These are phyloP conservation scores for Peromyscus nudipes DNA, from an alignment of 2,797 vertebrate genomes.

Conservation along the genomic window DNA sequence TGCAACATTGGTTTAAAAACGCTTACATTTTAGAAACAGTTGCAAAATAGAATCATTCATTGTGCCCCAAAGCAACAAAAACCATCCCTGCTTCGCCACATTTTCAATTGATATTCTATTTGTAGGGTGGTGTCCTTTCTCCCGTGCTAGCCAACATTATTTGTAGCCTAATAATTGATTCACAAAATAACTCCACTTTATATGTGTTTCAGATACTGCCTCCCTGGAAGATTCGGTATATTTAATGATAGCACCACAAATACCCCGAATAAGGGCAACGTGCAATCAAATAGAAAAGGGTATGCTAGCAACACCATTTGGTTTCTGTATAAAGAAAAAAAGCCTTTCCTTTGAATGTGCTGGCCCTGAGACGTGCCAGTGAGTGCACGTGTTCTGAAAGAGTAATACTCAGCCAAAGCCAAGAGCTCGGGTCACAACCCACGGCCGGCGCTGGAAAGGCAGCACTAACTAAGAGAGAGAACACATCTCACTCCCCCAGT, in stretches of 20 bases:
- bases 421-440: slow-evolving; percentile 22
- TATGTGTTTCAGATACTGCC: slow-evolving; percentile 67
- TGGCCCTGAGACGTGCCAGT: not conserved
- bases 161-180: slow-evolving; percentile 66
- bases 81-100: not conserved
- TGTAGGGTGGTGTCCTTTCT: slow-evolving; percentile 53
- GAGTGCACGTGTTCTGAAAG: not conserved
- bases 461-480: not conserved
- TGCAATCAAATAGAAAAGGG: slow-evolving; percentile 64
- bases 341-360: not conserved
- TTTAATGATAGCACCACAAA: slow-evolving; percentile 51
- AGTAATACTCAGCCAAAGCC: not conserved
- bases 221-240: slow-evolving; percentile 47
- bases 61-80: slow-evolving; percentile 34
- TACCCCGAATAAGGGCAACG: slow-evolving; percentile 52
- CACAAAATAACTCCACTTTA: slow-evolving; percentile 45
- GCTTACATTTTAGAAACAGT: slow-evolving; percentile 72
- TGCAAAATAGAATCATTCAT: slow-evolving; percentile 67
- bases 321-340: not conserved
- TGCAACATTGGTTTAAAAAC: slow-evolving; percentile 66
- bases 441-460: not conserved
- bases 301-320: slow-evolving; percentile 2
- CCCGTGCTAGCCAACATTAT: slow-evolving; percentile 61
- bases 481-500: not conserved
- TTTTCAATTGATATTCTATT: slow-evolving; percentile 72